Evolutionary conservation across 92 coral and sea anemone genomes (phyloP), one percentile per base, ranked within the genome.

Genomic region (Zoanthus sansibaricus): DNA sequence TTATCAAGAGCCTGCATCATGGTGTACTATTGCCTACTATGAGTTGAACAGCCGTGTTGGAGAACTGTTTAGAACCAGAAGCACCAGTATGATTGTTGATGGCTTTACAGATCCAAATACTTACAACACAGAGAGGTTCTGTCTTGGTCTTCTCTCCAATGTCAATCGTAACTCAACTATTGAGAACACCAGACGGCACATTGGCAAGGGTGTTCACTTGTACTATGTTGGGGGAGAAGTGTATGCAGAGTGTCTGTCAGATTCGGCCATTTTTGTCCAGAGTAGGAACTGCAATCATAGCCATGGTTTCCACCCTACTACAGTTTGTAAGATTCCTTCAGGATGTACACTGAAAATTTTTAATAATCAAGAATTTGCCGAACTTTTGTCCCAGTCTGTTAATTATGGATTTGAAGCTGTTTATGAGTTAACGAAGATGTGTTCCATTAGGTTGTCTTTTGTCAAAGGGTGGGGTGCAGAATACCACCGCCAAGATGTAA

Each of bases 401-500:
- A 95, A 97, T 87, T 95, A 92, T 88, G 99, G 99, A 31, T 97
- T 92, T 72, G 99, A 97, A 86, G 99, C 99, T 2, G 99, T 97
- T 54, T 97, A 97, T 61, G 99, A 97, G 90, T 88, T 97, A n/a
- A 95, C 99, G 20, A 97, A 97, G 91, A 97, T 97, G 99, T 97
- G 99, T 86, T 93, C 98, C 14, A 97, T 97, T 75, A 91, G 99
- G 66, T 67, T 97, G 93, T 95, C 98, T 68, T 97, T 97, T 44
- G 99, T 97, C 48, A 97, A 97, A 85, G 99, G 99, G 9, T 97
- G 99, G 99, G 99, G 99, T 12, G 99, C 99, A 1, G 99, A 97
- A 87, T 97, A 97, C 72, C 99, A 97, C 77, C 94, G 99, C 25
- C 99, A 97, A 77, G 99, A 97, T 87, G 99, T 97, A 6, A 97